These are phyloP conservation scores for Oryzias celebensis DNA, from an alignment of 2,113 vertebrate species.

Conservation along the genomic window DNA sequence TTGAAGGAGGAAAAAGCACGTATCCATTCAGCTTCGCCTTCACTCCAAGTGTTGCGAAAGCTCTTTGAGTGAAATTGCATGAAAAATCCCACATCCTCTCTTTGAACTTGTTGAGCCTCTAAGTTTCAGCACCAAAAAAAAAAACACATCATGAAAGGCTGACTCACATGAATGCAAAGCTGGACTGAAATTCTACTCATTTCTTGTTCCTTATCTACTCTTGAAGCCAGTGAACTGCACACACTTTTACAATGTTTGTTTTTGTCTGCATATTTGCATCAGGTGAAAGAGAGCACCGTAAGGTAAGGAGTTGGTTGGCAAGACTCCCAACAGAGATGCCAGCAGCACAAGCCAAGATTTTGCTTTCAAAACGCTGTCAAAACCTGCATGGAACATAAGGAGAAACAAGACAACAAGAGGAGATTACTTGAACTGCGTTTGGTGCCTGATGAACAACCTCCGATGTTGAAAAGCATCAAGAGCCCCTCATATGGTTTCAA, in stretches of 20 bases:
- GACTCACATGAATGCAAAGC: no score
- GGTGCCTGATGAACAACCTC: slow-evolving; percentile 12
- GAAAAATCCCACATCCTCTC: slow-evolving; percentile 71
- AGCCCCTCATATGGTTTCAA: slow-evolving; percentile 31
- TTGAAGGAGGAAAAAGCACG: background rate
- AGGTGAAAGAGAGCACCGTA: slow-evolving; percentile 8
- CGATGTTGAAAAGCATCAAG: slow-evolving; percentile 14
- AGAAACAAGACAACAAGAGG: slow-evolving; percentile 11
- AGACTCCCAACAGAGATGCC: background rate
- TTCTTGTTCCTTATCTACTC: slow-evolving; percentile 26
- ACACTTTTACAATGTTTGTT: slow-evolving; percentile 24
- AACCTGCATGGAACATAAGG: slow-evolving; percentile 7
- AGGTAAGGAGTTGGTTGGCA: slow-evolving; percentile 25
- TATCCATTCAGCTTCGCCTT: slow-evolving; percentile 21
- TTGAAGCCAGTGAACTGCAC: slow-evolving; percentile 14
- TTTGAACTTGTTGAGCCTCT: slow-evolving; percentile 47
- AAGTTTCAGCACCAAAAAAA: slow-evolving; percentile 63
- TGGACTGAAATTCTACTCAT: slow-evolving; percentile 31
- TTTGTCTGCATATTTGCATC: slow-evolving; percentile 15
- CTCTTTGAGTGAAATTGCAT: slow-evolving; percentile 56
- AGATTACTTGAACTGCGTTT: background rate
- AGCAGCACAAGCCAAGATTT: slow-evolving; percentile 14
- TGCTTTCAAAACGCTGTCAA: background rate
- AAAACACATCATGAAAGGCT: no score
- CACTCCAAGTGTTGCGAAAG: slow-evolving; percentile 21